Base-by-base conservation (phyloP, 2,888 invertebrate genomes). In the Lithodes maja region DNA sequence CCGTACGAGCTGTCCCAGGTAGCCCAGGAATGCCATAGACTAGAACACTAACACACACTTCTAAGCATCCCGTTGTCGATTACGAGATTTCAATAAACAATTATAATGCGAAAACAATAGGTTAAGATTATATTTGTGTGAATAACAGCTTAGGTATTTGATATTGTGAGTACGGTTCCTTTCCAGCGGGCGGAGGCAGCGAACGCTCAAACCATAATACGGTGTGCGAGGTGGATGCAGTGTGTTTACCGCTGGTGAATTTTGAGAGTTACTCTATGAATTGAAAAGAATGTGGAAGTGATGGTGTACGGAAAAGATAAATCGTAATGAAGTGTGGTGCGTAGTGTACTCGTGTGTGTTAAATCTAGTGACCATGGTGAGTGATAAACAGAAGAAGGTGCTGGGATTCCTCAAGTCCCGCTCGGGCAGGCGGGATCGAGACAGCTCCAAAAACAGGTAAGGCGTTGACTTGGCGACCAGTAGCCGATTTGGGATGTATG, bases 311-410 rank as follows among this genome's bases (percentile, higher is more conserved):
- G 68, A 71, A 78, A 53, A 54, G 50, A 78, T 79, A 83, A 74
- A 74, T 87, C 7, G 52, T 79, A 50, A 68, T 33, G 68, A 49
- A 33, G 50, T 50, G 78, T 68, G 87, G 68, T 2, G 17, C 12
- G 78, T 17, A 17, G 79, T 79, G 49, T 71, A 50, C 75, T 55
- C 79, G 75, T 53, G 68, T 79, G 79, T 17, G 33, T 7, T 50
- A 50, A 79, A 68, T 2, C 3, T 33, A 83, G 78, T 83, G 83
- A 87, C 68, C 12, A 87, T 87, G 87, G 87, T 87, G 87, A 87
- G 87, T 54, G 87, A 87, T 52, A 87, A 87, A 17, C 87, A 61
- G 55, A 87, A 87, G 49, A 87, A 79, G 71, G 83, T 87, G 71
- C 52, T 87, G 74, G 87, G 87, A 79, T 87, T 87, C 61, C 74